phyloP scores from a whole-genome alignment of 2,113 vertebrate genomes.

The Clarias gariepinus region DNA sequence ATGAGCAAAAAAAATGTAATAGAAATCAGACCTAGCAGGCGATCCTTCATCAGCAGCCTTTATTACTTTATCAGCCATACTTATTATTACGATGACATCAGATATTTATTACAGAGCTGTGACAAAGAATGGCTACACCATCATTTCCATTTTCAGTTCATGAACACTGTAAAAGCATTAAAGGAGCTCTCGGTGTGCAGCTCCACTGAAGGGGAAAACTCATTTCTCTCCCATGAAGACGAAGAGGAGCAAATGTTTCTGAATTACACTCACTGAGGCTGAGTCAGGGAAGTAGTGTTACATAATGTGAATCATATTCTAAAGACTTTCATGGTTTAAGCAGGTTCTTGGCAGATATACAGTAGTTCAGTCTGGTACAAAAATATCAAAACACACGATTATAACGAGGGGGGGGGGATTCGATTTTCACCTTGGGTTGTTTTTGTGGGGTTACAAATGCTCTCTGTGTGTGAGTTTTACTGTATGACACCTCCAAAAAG shows the following conservation, averaged over 20 bases:
- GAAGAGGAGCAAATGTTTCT: neutral
- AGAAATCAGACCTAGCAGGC: neutral
- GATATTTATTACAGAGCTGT: neutral
- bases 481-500: neutral
- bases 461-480: neutral
- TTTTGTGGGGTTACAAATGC: neutral
- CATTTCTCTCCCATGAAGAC: conserved; percentile 29
- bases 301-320: neutral
- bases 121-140: neutral
- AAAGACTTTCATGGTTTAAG: neutral
- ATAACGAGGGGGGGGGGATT: neutral
- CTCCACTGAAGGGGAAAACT: neutral
- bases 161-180: neutral
- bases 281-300: conserved; percentile 4
- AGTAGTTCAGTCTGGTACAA: neutral
- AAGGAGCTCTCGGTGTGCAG: neutral
- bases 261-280: neutral
- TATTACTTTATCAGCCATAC: neutral
- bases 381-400: neutral
- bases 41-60: neutral
- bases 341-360: neutral
- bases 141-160: neutral
- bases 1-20: neutral
- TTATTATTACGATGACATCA: neutral
- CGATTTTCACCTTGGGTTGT: neutral